A percentile compares a stretch with the other conserved stretches of the same genome.
Evolutionary conservation across 2,113 vertebrate species (phyloP).

Genomic region (Vidua chalybeata): DNA sequence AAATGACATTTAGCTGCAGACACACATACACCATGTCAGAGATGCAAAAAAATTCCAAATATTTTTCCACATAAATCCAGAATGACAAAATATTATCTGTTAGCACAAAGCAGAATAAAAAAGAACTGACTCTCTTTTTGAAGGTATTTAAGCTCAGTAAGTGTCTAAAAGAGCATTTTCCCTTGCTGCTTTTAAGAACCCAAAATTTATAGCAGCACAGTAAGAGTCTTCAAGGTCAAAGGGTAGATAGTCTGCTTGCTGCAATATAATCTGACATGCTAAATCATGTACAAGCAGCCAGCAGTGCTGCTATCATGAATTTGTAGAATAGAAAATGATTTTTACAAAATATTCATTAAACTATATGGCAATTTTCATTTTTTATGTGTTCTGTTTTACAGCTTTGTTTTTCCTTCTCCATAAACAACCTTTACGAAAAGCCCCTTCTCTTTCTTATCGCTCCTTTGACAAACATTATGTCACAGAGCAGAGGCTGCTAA

Average conservation of each 20-base stretch:
- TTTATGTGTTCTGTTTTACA: constrained; percentile 49
- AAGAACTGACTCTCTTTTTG: not conserved
- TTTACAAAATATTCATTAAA: constrained; percentile 67
- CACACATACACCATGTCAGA: not conserved
- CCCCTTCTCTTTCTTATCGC: not conserved
- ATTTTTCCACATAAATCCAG: constrained; percentile 8
- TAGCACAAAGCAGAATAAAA: not conserved
- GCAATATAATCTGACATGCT: constrained; percentile 62
- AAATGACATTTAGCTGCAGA: constrained; percentile 15
- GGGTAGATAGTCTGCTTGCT: constrained; percentile 61
- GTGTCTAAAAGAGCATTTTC: constrained; percentile 20
- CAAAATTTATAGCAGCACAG: constrained; percentile 40
- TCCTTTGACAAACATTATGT: not conserved
- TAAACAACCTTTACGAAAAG: constrained; percentile 20
- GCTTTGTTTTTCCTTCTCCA: constrained; percentile 40
- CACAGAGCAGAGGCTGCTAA: not conserved
- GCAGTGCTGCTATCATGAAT: constrained; percentile 26
- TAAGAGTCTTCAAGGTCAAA: constrained; percentile 65
- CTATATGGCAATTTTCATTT: constrained; percentile 52
- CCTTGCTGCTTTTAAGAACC: not conserved
- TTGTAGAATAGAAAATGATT: constrained; percentile 40
- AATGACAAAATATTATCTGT: not conserved
- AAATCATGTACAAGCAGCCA: constrained; percentile 53
- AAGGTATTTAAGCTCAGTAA: constrained; percentile 22
- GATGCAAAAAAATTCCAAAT: constrained; percentile 1